phyloP scores from a whole-genome alignment of 2,888 invertebrate genomes.

The Zhuqinia jingwanae region DNA sequence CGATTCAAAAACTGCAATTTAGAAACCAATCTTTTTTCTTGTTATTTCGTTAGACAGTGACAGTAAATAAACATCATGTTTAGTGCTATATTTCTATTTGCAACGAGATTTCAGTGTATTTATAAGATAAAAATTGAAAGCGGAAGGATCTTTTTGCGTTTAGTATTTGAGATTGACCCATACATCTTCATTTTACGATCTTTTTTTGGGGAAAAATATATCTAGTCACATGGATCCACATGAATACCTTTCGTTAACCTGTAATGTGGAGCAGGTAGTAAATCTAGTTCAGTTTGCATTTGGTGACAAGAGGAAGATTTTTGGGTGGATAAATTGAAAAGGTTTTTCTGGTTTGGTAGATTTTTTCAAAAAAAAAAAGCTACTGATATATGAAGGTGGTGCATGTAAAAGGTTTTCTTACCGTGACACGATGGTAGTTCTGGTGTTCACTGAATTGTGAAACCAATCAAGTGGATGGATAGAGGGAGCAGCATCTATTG shows the following conservation, averaged over 20 bases:
- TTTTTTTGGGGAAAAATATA: neutral
- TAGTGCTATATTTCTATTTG: no score
- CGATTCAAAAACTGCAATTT: no score
- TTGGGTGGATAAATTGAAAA: neutral
- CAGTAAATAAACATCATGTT: no score
- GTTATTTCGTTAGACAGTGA: no score
- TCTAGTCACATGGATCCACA: neutral
- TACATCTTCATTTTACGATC: neutral
- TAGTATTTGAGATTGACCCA: neutral
- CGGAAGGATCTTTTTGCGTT: no score
- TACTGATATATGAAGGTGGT: neutral
- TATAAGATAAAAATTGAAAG: no score
- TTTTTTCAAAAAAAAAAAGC: neutral
- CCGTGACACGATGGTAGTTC: neutral
- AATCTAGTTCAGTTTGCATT: neutral
- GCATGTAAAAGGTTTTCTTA: neutral
- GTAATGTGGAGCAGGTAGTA: neutral
- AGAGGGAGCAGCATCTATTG: neutral
- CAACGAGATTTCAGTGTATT: no score
- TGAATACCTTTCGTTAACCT: no score
- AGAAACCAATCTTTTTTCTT: no score
- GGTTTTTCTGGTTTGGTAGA: neutral
- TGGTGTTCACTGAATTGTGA: slow-evolving; percentile 16
- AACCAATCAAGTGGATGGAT: slow-evolving; percentile 10
- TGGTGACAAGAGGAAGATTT: neutral